Base-by-base conservation (phyloP, 2,113 vertebrate species). In the Melanocharis versteri region DNA sequence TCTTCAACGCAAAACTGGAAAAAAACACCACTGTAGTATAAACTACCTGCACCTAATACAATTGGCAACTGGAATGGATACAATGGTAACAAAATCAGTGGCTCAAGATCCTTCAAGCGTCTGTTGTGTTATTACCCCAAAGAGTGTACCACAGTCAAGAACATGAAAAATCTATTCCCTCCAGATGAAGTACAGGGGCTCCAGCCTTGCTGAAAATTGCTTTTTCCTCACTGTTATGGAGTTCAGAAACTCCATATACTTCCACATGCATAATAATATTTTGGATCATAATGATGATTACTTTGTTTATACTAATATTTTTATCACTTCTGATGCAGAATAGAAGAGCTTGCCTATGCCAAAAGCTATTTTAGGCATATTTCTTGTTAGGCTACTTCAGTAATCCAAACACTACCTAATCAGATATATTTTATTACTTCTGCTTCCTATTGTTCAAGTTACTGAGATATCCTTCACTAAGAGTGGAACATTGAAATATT, bases 131-230 rank as follows among this genome's bases (percentile, higher is more conserved):
- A 60, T 18, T 35, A 23, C 30, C 3, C 1, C 1, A 0, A 83
- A 89, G 11, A 1, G 1, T 7, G 4, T 33, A 51, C 11, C 17
- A 35, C 19, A 48, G 45, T 20, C 42, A 81, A n/a, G 10, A 58
- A 10, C 13, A 53, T 4, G 31, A 3, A 78, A 70, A 69, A 44
- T 13, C 9, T 78, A 2, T 50, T 48, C 11, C 13, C 3, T 47
- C 13, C 5, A 3, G 26, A 62, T 2, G 10, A 90, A 61, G 42
- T 13, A 66, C 0, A 2, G 68, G 33, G 24, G 40, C 10, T 15
- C 7, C 33, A 39, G 30, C 11, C 33, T 82, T 85, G 8, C 10
- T 24, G 13, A 5, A 40, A 90, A 42, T 18, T 5, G 2, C 7
- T 21, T 48, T 87, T 81, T 39, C 24, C 31, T 88, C 19, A 14